Base-by-base conservation (phyloP, 2,797 vertebrate genomes). In the Myioborus melanocephalus region DNA sequence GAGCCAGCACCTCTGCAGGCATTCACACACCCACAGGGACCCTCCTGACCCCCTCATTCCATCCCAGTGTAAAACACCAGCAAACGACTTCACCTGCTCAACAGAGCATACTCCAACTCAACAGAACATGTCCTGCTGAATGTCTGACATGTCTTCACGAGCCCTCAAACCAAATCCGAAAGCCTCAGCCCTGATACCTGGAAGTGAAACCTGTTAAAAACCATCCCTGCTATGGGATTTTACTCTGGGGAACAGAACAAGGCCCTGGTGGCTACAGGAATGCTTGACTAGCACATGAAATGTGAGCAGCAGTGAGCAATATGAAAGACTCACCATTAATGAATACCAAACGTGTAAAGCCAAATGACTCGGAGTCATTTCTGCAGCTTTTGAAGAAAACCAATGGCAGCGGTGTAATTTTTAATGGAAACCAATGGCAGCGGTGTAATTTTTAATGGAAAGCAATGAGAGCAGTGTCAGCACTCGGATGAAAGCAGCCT, bases 121-220 rank as follows among this genome's bases (percentile, higher is more conserved):
- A 3, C 0, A 65, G 3, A 50, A 68, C 5, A 3, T 0, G 12
- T 9, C 14, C 78, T 37, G 9, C 47, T 34, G 34, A 50, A 17
- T 1, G 17, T 17, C 55, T 80, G 41, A 1, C 5, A 0, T 1
- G 3, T 3, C 69, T 35, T 19, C 16, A 2, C 0, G 1, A 64
- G 28, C 27, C 39, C 61, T 16, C 50, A 60, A 84, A 24, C 18
- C 44, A 63, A 7, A 21, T 2, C 4, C 26, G 37, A 64, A 81
- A 76, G 66, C 53, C 37, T 68, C 65, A 78, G 57, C 66, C 78
- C 61, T 17, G 50, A 10, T 1, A 80, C 8, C 14, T 61, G 32
- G 28, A 71, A 79, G 70, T 2, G 7, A 89, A 87, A 82, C 20
- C 46, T 12, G 13, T 35, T 37, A 56, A 35, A 56, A 28, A 9